Conservation (phyloP, 2,888 invertebrate species). For the Pandemis corylana region DNA sequence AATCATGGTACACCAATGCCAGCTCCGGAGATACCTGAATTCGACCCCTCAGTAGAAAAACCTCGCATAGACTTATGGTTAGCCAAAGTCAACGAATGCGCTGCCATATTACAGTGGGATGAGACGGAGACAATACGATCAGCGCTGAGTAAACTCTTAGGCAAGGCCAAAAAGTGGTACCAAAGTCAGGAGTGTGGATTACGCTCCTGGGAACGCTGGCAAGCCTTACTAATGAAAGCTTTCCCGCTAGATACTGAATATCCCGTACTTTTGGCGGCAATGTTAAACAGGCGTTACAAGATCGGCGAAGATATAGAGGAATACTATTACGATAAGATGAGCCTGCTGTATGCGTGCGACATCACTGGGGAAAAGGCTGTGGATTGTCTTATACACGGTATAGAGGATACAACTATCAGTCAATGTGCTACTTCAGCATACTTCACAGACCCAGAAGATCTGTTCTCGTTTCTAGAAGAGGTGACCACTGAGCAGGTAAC, state of each 20-base stretch:
- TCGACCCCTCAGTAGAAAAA: background rate
- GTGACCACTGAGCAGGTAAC: background rate
- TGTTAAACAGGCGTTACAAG: conserved; percentile 38
- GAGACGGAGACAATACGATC: background rate
- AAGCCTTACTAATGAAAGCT: conserved; percentile 6
- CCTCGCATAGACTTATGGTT: background rate
- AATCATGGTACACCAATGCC: background rate
- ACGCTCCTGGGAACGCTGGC: conserved; percentile 27
- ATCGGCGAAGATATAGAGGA: conserved; percentile 42
- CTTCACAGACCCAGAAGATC: conserved; percentile 40
- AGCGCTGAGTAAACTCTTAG: conserved; percentile 17
- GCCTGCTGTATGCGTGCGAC: conserved; percentile 42
- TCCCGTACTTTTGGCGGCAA: conserved; percentile 32
- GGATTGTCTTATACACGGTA: conserved; percentile 40
- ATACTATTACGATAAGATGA: conserved; percentile 43
- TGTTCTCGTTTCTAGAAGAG: conserved; percentile 43
- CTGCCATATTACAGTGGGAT: background rate
- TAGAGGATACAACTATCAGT: conserved; percentile 39
- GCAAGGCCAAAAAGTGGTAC: conserved; percentile 32
- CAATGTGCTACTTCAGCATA: conserved; percentile 39
- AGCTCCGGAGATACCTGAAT: background rate
- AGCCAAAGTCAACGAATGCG: conserved; percentile 2
- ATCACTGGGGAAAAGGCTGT: conserved; percentile 41
- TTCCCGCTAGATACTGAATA: conserved; percentile 41
- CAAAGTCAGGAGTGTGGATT: conserved; percentile 18